These are phyloP conservation scores for Apaloderma vittatum DNA, from an alignment of 2,113 vertebrate species.

Conservation along the genomic window DNA sequence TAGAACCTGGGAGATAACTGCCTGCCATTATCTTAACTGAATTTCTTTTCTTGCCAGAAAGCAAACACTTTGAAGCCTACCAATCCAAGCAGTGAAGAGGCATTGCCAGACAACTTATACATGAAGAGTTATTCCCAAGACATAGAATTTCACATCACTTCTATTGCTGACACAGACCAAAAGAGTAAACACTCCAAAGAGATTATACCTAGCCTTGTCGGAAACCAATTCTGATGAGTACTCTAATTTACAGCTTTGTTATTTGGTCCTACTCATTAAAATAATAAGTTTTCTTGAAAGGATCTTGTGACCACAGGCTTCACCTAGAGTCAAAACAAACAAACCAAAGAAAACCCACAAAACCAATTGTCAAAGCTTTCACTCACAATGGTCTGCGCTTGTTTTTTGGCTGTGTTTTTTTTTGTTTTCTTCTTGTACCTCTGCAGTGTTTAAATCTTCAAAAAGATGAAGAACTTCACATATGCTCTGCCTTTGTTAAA, in stretches of 20 bases:
- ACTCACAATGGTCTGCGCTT: neutral
- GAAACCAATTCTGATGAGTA: neutral
- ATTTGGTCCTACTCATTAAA: neutral
- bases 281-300: neutral
- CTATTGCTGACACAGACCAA: neutral
- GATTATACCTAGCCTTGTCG: neutral
- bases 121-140: neutral
- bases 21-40: neutral
- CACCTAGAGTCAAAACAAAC: neutral
- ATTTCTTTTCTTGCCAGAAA: neutral
- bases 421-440: neutral
- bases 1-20: neutral
- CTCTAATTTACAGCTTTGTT: neutral
- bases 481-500: neutral
- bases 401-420: neutral
- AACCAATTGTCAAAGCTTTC: neutral
- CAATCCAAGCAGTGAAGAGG: neutral
- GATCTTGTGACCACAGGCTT: neutral
- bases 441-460: neutral
- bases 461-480: neutral
- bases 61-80: neutral
- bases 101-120: neutral
- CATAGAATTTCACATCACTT: neutral
- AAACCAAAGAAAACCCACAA: neutral
- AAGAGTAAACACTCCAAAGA: neutral